Evolutionary conservation across 2,888 invertebrate species (phyloP).

Genomic region (Lysandra coridon): DNA sequence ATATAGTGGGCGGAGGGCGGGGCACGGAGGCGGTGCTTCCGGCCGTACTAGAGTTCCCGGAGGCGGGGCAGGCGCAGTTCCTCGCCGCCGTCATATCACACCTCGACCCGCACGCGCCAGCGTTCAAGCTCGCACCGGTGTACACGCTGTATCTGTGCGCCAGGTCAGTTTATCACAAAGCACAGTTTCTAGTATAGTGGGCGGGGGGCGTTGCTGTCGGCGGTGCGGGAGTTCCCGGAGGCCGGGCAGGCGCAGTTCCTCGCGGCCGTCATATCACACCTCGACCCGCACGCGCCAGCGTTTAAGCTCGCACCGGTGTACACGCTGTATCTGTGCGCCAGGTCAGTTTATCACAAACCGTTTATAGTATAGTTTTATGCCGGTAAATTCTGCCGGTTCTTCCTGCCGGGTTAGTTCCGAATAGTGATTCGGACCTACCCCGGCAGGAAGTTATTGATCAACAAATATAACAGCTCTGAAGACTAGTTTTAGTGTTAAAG

Average conservation of each 20-base stretch:
- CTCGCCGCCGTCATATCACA: constrained; percentile 92
- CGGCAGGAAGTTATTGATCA: too few relatives aligned
- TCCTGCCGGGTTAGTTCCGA: too few relatives aligned
- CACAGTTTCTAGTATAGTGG: constrained; percentile 41
- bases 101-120: constrained; percentile 92
- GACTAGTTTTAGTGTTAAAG: too few relatives aligned
- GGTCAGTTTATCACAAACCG: constrained; percentile 60
- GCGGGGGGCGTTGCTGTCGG: constrained; percentile 83
- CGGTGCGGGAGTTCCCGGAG: constrained; percentile 96
- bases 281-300: constrained; percentile 93
- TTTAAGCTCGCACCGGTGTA: constrained; percentile 99
- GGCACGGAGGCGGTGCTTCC: constrained; percentile 95
- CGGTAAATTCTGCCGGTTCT: too few relatives aligned
- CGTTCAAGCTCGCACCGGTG: constrained; percentile 97
- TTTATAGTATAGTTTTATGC: too few relatives aligned
- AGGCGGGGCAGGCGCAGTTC: constrained; percentile 96
- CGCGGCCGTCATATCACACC: constrained; percentile 91
- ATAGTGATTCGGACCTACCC: too few relatives aligned
- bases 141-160: constrained; percentile 98
- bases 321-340: constrained; percentile 95
- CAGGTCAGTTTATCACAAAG: constrained; percentile 65
- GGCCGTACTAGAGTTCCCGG: constrained; percentile 96
- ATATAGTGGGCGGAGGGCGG: constrained; percentile 55
- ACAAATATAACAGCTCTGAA: too few relatives aligned
- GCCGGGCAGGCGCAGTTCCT: constrained; percentile 96